These are phyloP conservation scores for Drymodes brunneopygia DNA, from an alignment of 2,113 vertebrate genomes.

Conservation along the genomic window DNA sequence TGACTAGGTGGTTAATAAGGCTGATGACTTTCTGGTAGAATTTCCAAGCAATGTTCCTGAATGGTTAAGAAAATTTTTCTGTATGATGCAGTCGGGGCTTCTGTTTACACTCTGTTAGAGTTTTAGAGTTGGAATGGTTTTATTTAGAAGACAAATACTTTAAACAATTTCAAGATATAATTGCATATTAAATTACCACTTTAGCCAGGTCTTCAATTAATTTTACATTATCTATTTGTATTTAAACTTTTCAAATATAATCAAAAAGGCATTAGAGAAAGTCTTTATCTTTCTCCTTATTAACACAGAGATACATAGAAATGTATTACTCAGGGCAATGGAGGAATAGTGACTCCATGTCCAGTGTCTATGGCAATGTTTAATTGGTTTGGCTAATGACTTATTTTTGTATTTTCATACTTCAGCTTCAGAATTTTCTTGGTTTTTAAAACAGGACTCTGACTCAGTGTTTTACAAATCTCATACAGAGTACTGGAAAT, in stretches of 20 bases:
- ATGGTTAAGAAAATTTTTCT: background rate
- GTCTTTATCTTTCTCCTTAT: background rate
- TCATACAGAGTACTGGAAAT: background rate
- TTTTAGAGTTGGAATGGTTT: background rate
- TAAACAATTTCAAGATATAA: background rate
- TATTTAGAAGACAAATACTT: background rate
- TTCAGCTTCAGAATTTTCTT: background rate
- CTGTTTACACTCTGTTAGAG: background rate
- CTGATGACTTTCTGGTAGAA: background rate
- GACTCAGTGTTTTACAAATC: background rate
- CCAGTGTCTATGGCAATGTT: background rate
- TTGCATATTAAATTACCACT: background rate
- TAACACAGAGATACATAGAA: background rate
- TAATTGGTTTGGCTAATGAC: background rate
- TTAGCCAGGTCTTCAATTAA: background rate
- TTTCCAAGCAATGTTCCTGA: background rate
- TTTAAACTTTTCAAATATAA: slow-evolving; percentile 10
- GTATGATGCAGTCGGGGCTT: background rate
- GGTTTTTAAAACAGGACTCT: background rate
- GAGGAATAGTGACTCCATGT: background rate
- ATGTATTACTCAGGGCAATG: background rate
- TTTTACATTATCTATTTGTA: background rate
- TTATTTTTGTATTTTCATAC: background rate
- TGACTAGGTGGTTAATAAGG: background rate
- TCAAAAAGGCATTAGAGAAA: background rate